Evolutionary conservation across 2,888 invertebrate genomes (phyloP), one percentile per base, ranked within the genome.

Genomic region (Ctenicera cuprea): DNA sequence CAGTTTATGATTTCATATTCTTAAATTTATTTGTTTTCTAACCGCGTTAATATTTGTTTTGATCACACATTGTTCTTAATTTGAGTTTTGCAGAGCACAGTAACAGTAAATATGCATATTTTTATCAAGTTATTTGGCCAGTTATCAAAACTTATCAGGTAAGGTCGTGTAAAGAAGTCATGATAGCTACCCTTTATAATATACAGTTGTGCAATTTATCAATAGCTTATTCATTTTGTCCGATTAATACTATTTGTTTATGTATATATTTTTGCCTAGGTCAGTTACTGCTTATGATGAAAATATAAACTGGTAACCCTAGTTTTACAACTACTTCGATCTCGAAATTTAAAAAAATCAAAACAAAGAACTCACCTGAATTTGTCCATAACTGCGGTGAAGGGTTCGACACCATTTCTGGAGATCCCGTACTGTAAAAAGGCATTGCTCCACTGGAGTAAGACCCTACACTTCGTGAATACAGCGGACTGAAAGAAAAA

Each of bases 301-400:
- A 41, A 41, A 41, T 9, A 9, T 9, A 33, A 33, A 33, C 9
- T 33, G 1, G n/a, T 5, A 33, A 33, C 9, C 9, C 5, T 9
- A 5, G 33, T 9, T 5, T 9, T 33, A 26, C 5, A 26, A 26
- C 26, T 26, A 26, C 26, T 26, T 26, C 26, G n/a, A n/a, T n/a
- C n/a, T n/a, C n/a, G n/a, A 26, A 26, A 26, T 26, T 26, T 3
- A 26, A 26, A 3, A 7, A 1, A 38, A 38, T 1, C 2, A 38
- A 38, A 11, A 11, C 2, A 38, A 38, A 2, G 12, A 52, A 81
- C 84, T 81, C 78, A 86, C 86, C 85, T 75, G 85, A 80, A 80
- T 86, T 86, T 38, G 83, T 81, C 86, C 86, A 86, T 62, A 85
- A 68, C 76, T 85, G 85, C 50, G 83, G 75, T 2, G 82, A 72